Evolutionary conservation across 2,888 invertebrate genomes (phyloP).

Genomic region (Ectemnius lituratus): DNA sequence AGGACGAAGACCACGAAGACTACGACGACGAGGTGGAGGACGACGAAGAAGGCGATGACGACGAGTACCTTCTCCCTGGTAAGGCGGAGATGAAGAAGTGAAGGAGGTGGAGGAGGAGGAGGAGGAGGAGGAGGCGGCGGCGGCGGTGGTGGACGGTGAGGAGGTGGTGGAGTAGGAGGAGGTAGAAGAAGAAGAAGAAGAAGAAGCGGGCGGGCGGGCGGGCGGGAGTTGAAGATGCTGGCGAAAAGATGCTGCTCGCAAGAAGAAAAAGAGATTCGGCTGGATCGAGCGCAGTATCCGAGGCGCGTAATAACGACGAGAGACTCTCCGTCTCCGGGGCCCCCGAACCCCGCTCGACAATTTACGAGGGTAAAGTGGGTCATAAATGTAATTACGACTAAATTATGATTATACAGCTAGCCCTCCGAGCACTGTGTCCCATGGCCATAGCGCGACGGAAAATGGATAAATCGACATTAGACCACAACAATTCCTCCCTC

Average conservation of each 20-base stretch:
- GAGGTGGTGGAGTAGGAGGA: constrained; percentile 29
- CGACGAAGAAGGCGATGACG: constrained; percentile 40
- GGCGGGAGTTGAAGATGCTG: constrained; percentile 13
- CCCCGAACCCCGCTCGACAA: constrained; percentile 70
- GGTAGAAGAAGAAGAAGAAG: constrained; percentile 52
- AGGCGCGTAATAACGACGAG: constrained; percentile 67
- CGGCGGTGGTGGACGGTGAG: constrained; percentile 22
- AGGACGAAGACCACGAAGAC: constrained; percentile 41
- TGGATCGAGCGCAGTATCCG: constrained; percentile 56
- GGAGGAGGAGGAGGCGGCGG: constrained; percentile 42
- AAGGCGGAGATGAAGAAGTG: constrained; percentile 39
- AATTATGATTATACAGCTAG: constrained; percentile 75
- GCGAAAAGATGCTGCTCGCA: neutral
- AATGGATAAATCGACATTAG: constrained; percentile 5
- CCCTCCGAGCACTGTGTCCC: constrained; percentile 39
- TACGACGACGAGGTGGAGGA: constrained; percentile 39
- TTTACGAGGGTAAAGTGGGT: constrained; percentile 76
- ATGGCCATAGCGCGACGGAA: constrained; percentile 23
- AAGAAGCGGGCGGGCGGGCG: constrained; percentile 45
- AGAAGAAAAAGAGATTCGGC: constrained; percentile 59
- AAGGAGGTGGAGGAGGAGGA: constrained; percentile 44
- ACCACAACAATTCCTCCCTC: constrained; percentile 19
- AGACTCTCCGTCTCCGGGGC: constrained; percentile 9
- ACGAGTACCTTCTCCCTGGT: constrained; percentile 24
- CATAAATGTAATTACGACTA: constrained; percentile 76